A percentile compares a stretch with the other conserved stretches of the same genome.
These are phyloP conservation scores for Cossypha polioptera DNA, from an alignment of 2,797 vertebrate genomes.

Conservation along the genomic window DNA sequence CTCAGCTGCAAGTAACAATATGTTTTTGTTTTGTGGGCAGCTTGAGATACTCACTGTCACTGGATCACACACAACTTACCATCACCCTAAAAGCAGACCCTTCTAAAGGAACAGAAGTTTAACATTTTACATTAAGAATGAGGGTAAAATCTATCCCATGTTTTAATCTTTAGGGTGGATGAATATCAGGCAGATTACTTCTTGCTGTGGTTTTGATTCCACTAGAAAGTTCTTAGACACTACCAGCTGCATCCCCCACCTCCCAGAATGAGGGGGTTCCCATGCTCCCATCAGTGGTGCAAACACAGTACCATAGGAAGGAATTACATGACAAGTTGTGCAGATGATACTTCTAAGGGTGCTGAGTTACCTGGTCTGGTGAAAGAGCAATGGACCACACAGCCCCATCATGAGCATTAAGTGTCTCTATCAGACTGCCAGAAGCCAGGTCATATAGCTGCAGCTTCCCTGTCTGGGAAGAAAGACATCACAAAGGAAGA, in stretches of 20 bases:
- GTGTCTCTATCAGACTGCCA: conserved; percentile 84
- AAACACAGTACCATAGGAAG: background rate
- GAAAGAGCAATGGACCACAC: conserved; percentile 91
- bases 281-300: background rate
- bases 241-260: background rate
- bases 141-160: background rate
- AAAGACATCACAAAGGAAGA: background rate
- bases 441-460: conserved; percentile 95
- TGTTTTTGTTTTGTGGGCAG: background rate
- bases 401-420: conserved; percentile 84
- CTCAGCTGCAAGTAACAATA: background rate
- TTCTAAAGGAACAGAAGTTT: background rate
- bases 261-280: background rate
- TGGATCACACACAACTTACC: background rate
- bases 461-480: conserved; percentile 86
- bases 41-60: background rate
- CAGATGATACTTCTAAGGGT: background rate
- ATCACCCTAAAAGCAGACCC: background rate
- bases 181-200: background rate
- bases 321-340: background rate
- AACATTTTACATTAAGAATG: background rate
- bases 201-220: background rate
- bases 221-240: background rate
- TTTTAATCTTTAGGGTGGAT: background rate
- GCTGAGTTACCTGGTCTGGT: conserved; percentile 87